Evolutionary conservation across 1,140 invertebrate genomes (phyloP), one percentile per base, ranked within the genome.

Genomic region (Drosophila nigromelanica): DNA sequence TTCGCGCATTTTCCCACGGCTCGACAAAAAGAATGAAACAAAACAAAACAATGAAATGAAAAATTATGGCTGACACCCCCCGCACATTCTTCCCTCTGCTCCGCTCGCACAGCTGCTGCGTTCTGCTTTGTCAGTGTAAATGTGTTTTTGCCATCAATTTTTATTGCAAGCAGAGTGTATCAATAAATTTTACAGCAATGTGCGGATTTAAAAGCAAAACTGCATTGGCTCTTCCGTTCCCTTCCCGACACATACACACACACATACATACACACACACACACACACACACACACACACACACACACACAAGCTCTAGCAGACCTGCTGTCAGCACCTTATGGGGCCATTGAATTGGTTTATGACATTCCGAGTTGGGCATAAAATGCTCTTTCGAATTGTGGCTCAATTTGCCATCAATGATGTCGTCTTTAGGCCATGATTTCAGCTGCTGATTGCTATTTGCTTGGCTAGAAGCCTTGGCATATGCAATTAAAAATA

Each of bases 121-220:
- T 45, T 14, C 48, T 45, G 59, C 55, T 61, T 39, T 75, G 56
- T 55, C 61, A 64, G 73, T 81, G 79, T 76, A 86, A 86, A 87
- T 87, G 79, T 87, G 82, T 83, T 87, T 87, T 82, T 73, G 76
- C 83, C 82, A 87, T 87, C 79, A 82, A 87, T 87, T 87, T 87
- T 87, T 87, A 87, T 87, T 79, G 82, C 83, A 47, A 89, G 79
- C 69, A 83, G 79, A 89, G 83, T 87, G 82, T 89, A 83, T 87
- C 82, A 89, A 87, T 87, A 87, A 87, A 87, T 87, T 87, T 79
- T 69, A 87, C 76, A 87, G 78, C 71, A 87, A 78, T 81, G 86
- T 83, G 78, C 68, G 43, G 58, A 70, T 70, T 74, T 69, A 66
- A 74, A 58, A 74, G 59, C 64, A 75, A 64, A 75, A 75, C 52